Evolutionary conservation across 2,113 vertebrate species (phyloP), one percentile per base, ranked within the genome.

Genomic region (Elachura formosa): DNA sequence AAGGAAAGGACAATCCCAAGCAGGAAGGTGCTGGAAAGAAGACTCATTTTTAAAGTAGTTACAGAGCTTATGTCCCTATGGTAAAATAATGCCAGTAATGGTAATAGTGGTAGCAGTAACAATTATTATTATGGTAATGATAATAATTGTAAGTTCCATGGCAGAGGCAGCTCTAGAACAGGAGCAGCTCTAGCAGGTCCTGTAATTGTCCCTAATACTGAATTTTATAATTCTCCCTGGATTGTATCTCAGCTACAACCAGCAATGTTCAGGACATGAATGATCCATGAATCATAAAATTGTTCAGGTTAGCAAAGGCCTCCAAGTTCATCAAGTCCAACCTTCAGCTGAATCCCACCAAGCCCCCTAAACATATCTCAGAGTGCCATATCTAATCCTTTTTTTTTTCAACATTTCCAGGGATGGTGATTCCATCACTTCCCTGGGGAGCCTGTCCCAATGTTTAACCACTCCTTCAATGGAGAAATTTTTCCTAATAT

Each of bases 1-100:
- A 56, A 3, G 5, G 36, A 87, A 82, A 36, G 46, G 54, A 41
- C 26, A 43, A 54, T 48, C 58, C 38, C 75, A 56, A 34, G 51
- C 25, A 43, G 45, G 43, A 62, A 24, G 29, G 43, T 85, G 43
- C 34, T 69, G 41, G 31, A 45, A 69, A 85, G 51, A 51, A 76
- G 31, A 23, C 5, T 75, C 3, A 15, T 82, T 89, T 91, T 82
- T 46, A 45, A 41, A 89, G 40, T 18, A 19, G 19, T 55, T 45
- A 31, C 34, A 40, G n/a, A 93, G 8, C 48, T 38, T 58, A 36
- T 82, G 45, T 78, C 54, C 26, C 18, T 78, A 4, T 8, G 11
- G 7, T 88, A 73, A 93, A 93, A 77, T 76, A 76, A 94, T 61
- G 18, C 41, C 69, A 68, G 56, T 67, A 33, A 54, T 34, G 74